Base-by-base conservation (phyloP, 2,797 vertebrate species). In the Cynodonichthys magdalenae region DNA sequence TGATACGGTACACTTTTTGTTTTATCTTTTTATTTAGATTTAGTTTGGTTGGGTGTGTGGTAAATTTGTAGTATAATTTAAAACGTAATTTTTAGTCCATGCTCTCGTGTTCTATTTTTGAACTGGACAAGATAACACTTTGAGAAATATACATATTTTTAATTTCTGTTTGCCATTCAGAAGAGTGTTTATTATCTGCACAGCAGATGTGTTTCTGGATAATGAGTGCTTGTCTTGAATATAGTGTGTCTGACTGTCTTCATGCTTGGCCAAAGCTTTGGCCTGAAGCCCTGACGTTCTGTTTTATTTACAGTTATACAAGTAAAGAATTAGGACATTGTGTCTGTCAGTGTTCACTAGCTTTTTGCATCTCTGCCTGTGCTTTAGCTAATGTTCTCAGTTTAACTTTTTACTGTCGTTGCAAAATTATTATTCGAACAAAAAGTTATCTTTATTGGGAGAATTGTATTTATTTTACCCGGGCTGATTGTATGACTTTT, bases 241-340 rank as follows among this genome's bases (percentile, higher is more conserved):
- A 42, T 29, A 42, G n/a, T 57, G 50, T 55, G 18, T 53, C 24
- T 58, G 45, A 55, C 57, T 54, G 9, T 71, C 10, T 51, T 60
- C 24, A 27, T 65, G 50, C 69, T 77, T 66, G 65, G 74, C 73
- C 45, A 59, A 79, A 63, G 59, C 73, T 59, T 50, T 77, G 78
- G 77, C 73, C 67, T 24, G 27, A 63, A 71, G 79, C 81, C 75
- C 77, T 67, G 54, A 78, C 77, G 66, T 81, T 81, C 83, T 90
- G 79, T 87, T 89, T 89, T 67, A 76, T 87, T 83, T 74, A 69
- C 60, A 80, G 80, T 75, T 85, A 75, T 76, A 85, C 82, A 83
- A 87, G 84, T 83, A 78, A 82, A 85, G 81, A 84, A 86, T 74
- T 73, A 80, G 85, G 67, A 85, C 80, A 80, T 79, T 86, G 63